phyloP scores from a whole-genome alignment of 2,113 vertebrate genomes.

The Sigmodon hispidus region DNA sequence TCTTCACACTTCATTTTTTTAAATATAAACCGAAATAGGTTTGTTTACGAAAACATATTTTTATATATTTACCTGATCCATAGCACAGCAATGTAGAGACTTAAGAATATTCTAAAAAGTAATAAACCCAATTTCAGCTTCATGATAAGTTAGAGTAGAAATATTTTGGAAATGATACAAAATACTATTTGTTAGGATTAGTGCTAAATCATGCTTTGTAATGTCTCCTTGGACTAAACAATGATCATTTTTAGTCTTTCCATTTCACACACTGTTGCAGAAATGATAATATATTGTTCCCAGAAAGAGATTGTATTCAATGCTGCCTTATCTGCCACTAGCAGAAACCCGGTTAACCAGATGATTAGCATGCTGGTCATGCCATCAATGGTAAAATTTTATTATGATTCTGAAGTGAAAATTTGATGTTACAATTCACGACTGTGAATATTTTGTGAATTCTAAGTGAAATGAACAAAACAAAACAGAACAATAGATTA shows the following conservation, averaged over 20 bases:
- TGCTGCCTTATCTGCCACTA: constrained; percentile 76
- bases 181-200: constrained; percentile 74
- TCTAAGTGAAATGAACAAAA: constrained; percentile 80
- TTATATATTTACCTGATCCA: background rate
- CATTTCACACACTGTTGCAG: constrained; percentile 76
- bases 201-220: constrained; percentile 72
- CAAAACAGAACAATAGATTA: constrained; percentile 75
- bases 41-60: background rate
- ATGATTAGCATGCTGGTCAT: constrained; percentile 75
- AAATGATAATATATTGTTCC: constrained; percentile 83
- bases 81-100: background rate
- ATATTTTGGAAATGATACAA: constrained; percentile 65
- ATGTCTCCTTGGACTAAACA: constrained; percentile 71
- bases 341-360: constrained; percentile 79
- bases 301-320: constrained; percentile 68
- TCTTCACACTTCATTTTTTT: background rate
- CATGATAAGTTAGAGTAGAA: constrained; percentile 53
- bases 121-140: constrained; percentile 61
- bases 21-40: constrained; percentile 1
- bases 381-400: constrained; percentile 77
- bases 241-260: constrained; percentile 77
- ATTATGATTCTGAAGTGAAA: constrained; percentile 81
- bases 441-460: constrained; percentile 78
- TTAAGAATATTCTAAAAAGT: constrained; percentile 64
- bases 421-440: constrained; percentile 77